Evolutionary conservation across 2,888 invertebrate genomes (phyloP), one percentile per base, ranked within the genome.

Genomic region (Phalangium opilio): DNA sequence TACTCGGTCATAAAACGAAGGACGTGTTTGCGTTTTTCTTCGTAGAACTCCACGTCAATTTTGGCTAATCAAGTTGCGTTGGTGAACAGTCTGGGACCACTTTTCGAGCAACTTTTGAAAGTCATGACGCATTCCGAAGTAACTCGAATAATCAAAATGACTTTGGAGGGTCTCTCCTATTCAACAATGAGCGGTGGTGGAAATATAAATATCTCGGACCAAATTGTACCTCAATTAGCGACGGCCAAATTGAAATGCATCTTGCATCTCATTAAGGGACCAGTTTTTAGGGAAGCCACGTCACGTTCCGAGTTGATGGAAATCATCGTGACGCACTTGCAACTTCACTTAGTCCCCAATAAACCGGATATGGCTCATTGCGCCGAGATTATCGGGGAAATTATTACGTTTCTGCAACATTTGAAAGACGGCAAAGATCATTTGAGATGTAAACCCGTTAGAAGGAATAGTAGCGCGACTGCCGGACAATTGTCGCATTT

Each of bases 361-460:
- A 27, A 27, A 27, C 27, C 27, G 4, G 27, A 27, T 8, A 70
- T 91, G 3, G 76, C 79, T 0, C 76, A 81, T 1, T 87, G 87
- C 61, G 82, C 87, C 0, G 84, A 84, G 50, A 86, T 91, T 59
- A 70, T 93, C 10, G 82, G 83, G 0, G 89, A 90, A 63, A 77
- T 91, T 27, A 75, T 91, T 15, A 75, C 73, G 39, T 76, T 73
- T 58, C 63, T 79, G 15, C 74, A 75, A 60, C 74, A 55, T 48
- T 35, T 43, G 19, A 35, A 45, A 11, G 20, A 21, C 15, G 39
- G 19, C 17, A 17, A 39, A 15, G 17, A 17, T 18, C 39, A 39
- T 18, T 17, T 44, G 45, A 34, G 44, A 36, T 15, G 18, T 34
- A 8, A 40, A 41, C 12, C 14, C 41, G 10, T 32, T 32, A 2